phyloP scores from a whole-genome alignment of 2,113 vertebrate genomes.

The Helogale parvula region DNA sequence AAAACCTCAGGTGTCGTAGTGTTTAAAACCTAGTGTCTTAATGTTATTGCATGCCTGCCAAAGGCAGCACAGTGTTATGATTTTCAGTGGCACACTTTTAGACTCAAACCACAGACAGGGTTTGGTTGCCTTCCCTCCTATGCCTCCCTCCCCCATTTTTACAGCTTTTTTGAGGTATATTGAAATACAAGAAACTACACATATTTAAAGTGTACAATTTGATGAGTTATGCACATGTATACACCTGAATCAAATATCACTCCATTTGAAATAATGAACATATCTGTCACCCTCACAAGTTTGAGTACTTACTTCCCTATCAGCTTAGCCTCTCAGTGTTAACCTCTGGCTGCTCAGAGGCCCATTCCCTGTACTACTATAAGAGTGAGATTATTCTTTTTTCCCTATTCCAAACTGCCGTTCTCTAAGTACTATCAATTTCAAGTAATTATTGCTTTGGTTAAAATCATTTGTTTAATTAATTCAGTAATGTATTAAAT shows the following conservation, averaged over 20 bases:
- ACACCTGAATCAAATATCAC: not conserved
- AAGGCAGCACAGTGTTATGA: not conserved
- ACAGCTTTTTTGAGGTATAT: slow-evolving; percentile 25
- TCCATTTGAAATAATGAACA: slow-evolving; percentile 22
- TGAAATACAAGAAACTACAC: not conserved
- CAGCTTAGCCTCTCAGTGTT: not conserved
- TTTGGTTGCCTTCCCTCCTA: not conserved
- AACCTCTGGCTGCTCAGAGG: not conserved
- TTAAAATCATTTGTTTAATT: not conserved
- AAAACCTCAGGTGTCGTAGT: not conserved
- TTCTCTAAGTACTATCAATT: not conserved
- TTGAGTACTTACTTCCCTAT: not conserved
- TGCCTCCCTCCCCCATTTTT: too few relatives aligned
- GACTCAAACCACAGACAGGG: not conserved
- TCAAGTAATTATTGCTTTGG: slow-evolving; percentile 20
- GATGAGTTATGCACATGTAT: not conserved
- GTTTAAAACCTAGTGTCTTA: not conserved
- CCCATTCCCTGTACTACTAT: not conserved
- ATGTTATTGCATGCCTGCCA: not conserved
- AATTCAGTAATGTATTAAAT: not conserved
- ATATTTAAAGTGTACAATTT: not conserved
- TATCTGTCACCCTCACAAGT: not conserved
- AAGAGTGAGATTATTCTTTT: not conserved
- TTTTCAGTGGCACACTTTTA: not conserved
- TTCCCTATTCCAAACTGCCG: not conserved